Base-by-base conservation (phyloP, 2,113 vertebrate genomes). In the Phalacrocorax brasilianus region DNA sequence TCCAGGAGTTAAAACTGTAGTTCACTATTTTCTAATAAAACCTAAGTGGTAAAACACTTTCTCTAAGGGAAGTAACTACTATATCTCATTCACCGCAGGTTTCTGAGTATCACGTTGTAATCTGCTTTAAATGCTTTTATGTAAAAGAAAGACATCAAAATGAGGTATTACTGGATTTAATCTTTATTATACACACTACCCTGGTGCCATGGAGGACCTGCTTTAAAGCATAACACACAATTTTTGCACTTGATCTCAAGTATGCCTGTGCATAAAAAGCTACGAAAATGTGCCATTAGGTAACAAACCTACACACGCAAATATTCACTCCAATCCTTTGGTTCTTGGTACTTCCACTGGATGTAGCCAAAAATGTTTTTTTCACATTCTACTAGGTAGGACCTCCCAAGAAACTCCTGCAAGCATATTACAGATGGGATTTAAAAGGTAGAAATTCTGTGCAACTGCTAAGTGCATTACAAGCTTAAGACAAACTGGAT, bases 351-450 rank as follows among this genome's bases (percentile, higher is more conserved):
- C 91, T 97, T 98, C 98, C 98, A 99, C 58, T 99, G 98, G 95
- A 99, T 99, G 88, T 99, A 99, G 45, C 99, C 98, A 96, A 99
- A 99, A 96, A 99, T 98, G 91, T 99, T 98, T 97, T 98, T 98
- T 97, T 99, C 99, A 67, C 99, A 99, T 50, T 99, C 98, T 94
- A 99, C 98, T 18, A 98, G 92, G 53, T 52, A 99, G 97, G 63
- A 98, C 98, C 70, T 99, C 99, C 38, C 99, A 99, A 77, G 99
- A 98, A 62, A 99, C 93, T 87, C 99, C 99, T 99, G 86, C 24
- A 97, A 73, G 58, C 5, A 89, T 18, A 55, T 85, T 24, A 38
- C 35, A 65, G 33, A 72, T 68, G 38, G 44, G 50, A 55, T 55
- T 53, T 66, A 55, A 35, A 44, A 45, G 47, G 5, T 7, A 78